Evolutionary conservation across 2,113 vertebrate species (phyloP).

Genomic region (Solea solea): DNA sequence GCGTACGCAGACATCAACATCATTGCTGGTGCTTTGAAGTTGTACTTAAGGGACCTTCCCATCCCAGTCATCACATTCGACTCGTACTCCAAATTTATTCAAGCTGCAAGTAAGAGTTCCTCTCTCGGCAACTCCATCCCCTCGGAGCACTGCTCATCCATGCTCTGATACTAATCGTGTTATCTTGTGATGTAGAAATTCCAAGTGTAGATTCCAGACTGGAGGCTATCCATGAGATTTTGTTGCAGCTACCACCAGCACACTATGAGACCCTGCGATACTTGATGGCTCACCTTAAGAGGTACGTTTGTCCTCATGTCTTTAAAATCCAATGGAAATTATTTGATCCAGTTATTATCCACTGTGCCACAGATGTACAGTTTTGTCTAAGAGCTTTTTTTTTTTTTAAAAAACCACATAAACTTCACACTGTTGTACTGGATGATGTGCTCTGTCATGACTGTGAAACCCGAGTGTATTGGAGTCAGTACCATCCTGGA

Average conservation of each 20-base stretch:
- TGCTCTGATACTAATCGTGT: conserved; percentile 34
- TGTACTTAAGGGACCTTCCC: conserved; percentile 95
- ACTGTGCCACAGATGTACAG: background rate
- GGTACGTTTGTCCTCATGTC: conserved; percentile 75
- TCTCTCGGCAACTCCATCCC: background rate
- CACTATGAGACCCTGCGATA: conserved; percentile 96
- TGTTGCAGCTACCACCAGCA: conserved; percentile 93
- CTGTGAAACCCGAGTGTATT: background rate
- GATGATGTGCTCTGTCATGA: background rate
- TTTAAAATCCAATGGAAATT: background rate
- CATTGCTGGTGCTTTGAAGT: conserved; percentile 94
- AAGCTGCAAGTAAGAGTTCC: conserved; percentile 91
- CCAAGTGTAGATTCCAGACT: conserved; percentile 89
- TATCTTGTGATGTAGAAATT: conserved; percentile 82
- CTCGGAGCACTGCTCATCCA: conserved; percentile 2
- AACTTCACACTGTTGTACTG: background rate
- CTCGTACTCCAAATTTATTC: conserved; percentile 95
- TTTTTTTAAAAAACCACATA: too few species aligned
- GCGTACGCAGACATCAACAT: conserved; percentile 96
- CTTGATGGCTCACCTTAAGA: conserved; percentile 97
- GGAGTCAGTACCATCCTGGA: background rate
- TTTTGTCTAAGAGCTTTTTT: background rate
- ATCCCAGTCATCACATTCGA: conserved; percentile 97
- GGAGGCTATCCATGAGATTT: conserved; percentile 91
- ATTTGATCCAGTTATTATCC: background rate